Conservation (phyloP, 2,113 vertebrate species). For the Noturus placidus region DNA sequence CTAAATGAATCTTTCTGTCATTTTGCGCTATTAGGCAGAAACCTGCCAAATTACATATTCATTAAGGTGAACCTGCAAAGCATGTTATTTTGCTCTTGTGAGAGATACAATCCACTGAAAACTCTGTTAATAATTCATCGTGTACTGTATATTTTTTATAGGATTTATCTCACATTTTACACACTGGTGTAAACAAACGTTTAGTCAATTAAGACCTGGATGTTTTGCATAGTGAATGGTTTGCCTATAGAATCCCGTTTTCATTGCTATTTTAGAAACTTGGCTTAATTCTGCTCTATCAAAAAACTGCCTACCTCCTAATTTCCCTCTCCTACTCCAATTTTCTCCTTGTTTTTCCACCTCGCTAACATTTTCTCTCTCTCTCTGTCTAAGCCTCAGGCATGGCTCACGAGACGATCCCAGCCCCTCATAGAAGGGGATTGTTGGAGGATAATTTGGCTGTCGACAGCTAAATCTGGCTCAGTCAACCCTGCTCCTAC, state of each 20-base stretch:
- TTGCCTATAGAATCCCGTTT: background rate
- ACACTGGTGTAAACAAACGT: background rate
- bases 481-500: slow-evolving; percentile 68
- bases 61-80: background rate
- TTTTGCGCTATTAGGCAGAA: background rate
- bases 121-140: background rate
- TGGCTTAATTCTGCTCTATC: background rate
- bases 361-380: slow-evolving; percentile 1
- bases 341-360: slow-evolving; percentile 15
- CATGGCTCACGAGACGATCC: slow-evolving; percentile 68
- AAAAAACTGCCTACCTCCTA: slow-evolving; percentile 15
- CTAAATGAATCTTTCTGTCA: background rate
- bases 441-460: slow-evolving; percentile 75
- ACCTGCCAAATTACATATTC: background rate
- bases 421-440: slow-evolving; percentile 66
- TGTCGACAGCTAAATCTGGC: slow-evolving; percentile 76
- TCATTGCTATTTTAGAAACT: slow-evolving; percentile 25
- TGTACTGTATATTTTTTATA: background rate
- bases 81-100: background rate
- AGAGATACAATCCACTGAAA: background rate
- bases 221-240: background rate
- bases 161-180: background rate
- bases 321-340: slow-evolving; percentile 18
- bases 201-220: background rate
- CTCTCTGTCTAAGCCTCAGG: slow-evolving; percentile 59